phyloP scores from a whole-genome alignment of 2,797 vertebrate species.

The Calcarius lapponicus region DNA sequence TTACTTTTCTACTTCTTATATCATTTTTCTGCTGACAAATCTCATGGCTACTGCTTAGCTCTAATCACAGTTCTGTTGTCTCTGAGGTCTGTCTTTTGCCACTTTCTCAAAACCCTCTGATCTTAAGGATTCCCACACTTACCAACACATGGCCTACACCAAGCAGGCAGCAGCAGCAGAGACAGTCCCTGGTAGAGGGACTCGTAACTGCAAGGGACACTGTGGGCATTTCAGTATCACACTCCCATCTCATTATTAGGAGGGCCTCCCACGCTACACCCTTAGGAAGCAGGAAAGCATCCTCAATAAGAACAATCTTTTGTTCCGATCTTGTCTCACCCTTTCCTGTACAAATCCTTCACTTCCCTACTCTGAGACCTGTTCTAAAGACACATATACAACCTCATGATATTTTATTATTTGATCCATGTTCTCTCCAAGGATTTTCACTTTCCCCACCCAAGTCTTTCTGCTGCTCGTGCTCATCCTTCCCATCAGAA shows the following conservation, averaged over 20 bases:
- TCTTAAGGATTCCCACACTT: too few relatives aligned
- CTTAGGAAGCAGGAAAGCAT: background rate
- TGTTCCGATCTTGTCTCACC: background rate
- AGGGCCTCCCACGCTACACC: background rate
- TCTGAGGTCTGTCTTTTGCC: too few relatives aligned
- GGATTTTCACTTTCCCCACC: background rate
- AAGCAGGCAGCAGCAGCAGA: background rate
- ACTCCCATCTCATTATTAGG: background rate
- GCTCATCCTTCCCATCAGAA: background rate
- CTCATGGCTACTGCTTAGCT: too few relatives aligned
- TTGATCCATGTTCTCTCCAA: too few relatives aligned
- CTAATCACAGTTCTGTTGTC: too few relatives aligned
- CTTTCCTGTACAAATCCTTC: background rate
- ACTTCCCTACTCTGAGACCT: accelerated
- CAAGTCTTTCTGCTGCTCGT: background rate
- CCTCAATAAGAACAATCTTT: background rate
- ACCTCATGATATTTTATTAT: too few relatives aligned
- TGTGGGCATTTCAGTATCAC: background rate
- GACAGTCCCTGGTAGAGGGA: too few relatives aligned
- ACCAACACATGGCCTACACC: background rate
- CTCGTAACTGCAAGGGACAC: background rate
- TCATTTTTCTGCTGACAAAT: too few relatives aligned
- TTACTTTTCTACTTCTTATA: too few relatives aligned
- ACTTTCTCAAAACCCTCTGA: too few relatives aligned
- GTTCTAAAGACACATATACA: background rate